Conservation (phyloP, 2,888 invertebrate genomes). For the Dascillus cervinus region DNA sequence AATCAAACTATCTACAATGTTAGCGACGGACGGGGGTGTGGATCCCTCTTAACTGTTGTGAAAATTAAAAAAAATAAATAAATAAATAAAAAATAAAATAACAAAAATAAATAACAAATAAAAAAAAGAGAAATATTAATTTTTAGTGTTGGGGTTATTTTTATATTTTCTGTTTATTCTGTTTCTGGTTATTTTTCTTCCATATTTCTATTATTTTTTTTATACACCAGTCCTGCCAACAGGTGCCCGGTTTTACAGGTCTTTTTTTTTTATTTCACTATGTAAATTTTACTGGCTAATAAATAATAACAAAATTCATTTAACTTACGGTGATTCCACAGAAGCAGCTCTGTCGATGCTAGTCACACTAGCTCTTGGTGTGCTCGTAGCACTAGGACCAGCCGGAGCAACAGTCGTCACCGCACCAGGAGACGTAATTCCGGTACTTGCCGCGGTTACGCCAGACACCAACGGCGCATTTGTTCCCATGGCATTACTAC, state of each 20-base stretch:
- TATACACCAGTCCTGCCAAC: too few species aligned
- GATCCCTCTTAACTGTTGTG: too few species aligned
- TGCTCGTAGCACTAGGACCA: slow-evolving; percentile 34
- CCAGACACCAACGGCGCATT: slow-evolving; percentile 7
- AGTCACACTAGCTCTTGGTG: slow-evolving; percentile 37
- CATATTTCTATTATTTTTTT: too few species aligned
- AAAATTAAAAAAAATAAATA: too few species aligned
- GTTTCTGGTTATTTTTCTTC: too few species aligned
- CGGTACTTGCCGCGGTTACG: slow-evolving; percentile 3
- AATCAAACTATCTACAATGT: too few species aligned
- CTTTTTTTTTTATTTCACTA: slow-evolving; percentile 1
- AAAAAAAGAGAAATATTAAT: too few species aligned
- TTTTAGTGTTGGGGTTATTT: too few species aligned
- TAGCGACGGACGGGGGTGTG: too few species aligned
- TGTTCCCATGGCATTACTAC: slow-evolving; percentile 24
- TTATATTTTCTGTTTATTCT: too few species aligned
- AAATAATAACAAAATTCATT: not conserved
- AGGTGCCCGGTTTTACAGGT: not conserved
- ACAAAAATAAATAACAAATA: too few species aligned
- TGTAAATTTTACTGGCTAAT: not conserved
- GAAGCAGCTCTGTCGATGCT: slow-evolving; percentile 42
- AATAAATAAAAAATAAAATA: too few species aligned
- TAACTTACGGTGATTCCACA: slow-evolving; percentile 43
- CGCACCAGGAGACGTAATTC: slow-evolving; percentile 2
- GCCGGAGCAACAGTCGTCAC: slow-evolving; percentile 11